Evolutionary conservation across 2,113 vertebrate species (phyloP).

Genomic region (Charina bottae): DNA sequence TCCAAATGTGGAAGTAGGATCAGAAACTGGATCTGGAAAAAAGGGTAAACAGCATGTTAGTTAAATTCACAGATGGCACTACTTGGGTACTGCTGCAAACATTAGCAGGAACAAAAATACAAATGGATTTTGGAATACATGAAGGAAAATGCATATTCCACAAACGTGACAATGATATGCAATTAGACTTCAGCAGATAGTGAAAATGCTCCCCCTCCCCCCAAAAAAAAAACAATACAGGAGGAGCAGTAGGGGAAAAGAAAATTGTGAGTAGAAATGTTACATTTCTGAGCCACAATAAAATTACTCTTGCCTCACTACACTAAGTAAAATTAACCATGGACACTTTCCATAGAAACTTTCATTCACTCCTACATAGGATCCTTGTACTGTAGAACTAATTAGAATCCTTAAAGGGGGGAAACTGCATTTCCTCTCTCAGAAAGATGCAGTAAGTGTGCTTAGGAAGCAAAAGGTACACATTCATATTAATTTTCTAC

Average conservation of each 20-base stretch:
- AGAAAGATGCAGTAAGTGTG: not conserved
- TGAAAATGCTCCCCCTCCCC: not conserved
- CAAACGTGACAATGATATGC: not conserved
- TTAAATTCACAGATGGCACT: conserved; percentile 69
- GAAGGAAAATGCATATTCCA: conserved; percentile 50
- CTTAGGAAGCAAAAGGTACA: not conserved
- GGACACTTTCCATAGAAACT: not conserved
- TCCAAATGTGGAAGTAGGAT: conserved; percentile 77
- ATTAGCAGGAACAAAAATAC: conserved; percentile 65
- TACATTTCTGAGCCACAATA: not conserved
- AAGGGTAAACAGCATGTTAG: conserved; percentile 76
- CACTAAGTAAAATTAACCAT: not conserved
- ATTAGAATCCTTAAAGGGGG: not conserved
- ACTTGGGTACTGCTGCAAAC: conserved; percentile 60
- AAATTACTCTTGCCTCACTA: not conserved
- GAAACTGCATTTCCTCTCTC: not conserved
- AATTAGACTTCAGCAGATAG: not conserved
- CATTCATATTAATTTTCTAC: not conserved
- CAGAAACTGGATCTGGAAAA: conserved; percentile 77
- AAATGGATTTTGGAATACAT: conserved; percentile 54
- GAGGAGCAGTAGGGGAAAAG: not conserved
- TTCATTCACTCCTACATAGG: not conserved
- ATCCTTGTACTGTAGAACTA: not conserved
- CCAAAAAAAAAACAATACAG: not conserved
- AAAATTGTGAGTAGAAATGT: not conserved